Evolutionary conservation across 2,797 vertebrate genomes (phyloP).

Genomic region (Typhlichthys subterraneus): DNA sequence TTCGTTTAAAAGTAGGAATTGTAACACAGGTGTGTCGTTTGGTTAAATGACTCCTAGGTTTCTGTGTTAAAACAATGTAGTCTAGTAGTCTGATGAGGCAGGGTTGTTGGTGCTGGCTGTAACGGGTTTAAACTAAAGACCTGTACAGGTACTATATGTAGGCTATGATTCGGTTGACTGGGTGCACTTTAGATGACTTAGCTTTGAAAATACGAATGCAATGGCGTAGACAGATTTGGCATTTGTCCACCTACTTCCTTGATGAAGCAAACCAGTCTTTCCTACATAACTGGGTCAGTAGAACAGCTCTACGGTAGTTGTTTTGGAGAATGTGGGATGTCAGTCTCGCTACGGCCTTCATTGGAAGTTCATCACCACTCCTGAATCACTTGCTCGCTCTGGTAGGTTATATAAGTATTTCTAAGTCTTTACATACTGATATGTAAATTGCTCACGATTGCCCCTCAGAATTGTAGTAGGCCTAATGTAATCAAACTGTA

Average conservation of each 20-base stretch:
- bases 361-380: slow-evolving; percentile 27
- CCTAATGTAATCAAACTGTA: too few species aligned
- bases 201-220: slow-evolving; percentile 42
- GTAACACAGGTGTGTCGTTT: too few species aligned
- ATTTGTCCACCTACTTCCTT: too few species aligned
- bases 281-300: neutral
- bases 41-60: too few species aligned
- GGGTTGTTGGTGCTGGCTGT: neutral
- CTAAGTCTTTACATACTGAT: too few species aligned
- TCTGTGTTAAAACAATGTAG: too few species aligned
- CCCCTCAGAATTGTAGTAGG: too few species aligned
- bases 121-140: too few species aligned
- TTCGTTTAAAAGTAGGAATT: too few species aligned
- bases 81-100: neutral
- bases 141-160: too few species aligned
- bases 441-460: too few species aligned
- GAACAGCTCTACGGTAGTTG: slow-evolving; percentile 14
- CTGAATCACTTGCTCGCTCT: slow-evolving; percentile 27
- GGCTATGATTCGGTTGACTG: slow-evolving; percentile 25
- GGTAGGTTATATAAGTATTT: slow-evolving; percentile 23
- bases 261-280: neutral
- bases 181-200: slow-evolving; percentile 24
- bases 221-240: slow-evolving; percentile 23
- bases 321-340: slow-evolving; percentile 37
- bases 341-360: slow-evolving; percentile 31